A percentile compares a stretch with the other conserved stretches of the same genome.
phyloP scores from a whole-genome alignment of 2,797 vertebrate genomes.

The Onychomys torridus region DNA sequence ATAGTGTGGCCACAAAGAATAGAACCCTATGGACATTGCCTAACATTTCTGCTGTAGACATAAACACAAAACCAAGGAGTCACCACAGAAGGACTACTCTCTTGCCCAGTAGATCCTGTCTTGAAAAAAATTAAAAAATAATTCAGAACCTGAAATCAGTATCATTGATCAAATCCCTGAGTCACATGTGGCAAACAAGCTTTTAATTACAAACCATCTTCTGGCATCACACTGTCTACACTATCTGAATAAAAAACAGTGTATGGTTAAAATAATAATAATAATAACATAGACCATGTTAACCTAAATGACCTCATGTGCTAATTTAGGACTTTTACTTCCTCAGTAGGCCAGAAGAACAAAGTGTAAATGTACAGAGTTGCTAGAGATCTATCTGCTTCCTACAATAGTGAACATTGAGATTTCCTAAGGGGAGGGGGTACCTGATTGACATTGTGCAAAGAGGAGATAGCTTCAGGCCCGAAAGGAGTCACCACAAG shows the following conservation, averaged over 20 bases:
- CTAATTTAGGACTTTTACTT: neutral
- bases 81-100: neutral
- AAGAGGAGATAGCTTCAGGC: neutral
- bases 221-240: too few relatives aligned
- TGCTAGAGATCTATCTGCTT: too few relatives aligned
- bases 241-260: neutral
- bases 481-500: neutral
- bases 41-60: too few relatives aligned
- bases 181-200: accelerated
- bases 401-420: neutral
- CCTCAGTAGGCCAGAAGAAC: neutral
- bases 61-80: neutral
- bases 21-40: neutral
- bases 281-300: neutral
- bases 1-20: neutral
- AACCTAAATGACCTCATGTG: neutral
- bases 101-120: neutral
- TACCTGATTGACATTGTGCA: neutral
- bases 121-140: neutral
- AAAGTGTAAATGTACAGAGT: neutral
- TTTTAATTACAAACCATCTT: too few relatives aligned
- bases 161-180: accelerated
- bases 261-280: too few relatives aligned
- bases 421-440: neutral
- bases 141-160: neutral